Base-by-base conservation (phyloP, 2,113 vertebrate species). In the Piliocolobus tephrosceles region DNA sequence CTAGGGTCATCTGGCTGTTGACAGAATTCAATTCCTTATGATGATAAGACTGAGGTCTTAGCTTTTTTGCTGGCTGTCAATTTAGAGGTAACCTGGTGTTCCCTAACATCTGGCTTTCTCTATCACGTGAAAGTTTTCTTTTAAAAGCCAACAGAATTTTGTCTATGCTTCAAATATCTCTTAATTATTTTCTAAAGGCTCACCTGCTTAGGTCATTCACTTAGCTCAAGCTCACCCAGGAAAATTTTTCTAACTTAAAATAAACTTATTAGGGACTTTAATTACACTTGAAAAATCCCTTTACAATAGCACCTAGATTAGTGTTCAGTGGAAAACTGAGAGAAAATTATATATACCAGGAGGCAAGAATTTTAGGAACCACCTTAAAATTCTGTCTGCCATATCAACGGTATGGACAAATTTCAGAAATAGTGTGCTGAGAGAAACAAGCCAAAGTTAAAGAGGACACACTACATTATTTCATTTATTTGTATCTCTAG, bases 11-110 rank as follows among this genome's bases (percentile, higher is more conserved):
- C 0, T 45, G 17, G 38, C 35, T 55, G 18, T 81, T 76, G 76
- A 58, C 10, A 76, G 43, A 94, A 92, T 70, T 96, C 30, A 70
- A 18, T n/a, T 86, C 32, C 57, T 85, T 35, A 76, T 68, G 22
- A 1, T 50, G 25, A 0, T 68, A 70, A 75, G 5, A n/a, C 47
- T 20, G 32, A 72, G 38, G 18, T 5, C 6, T 14, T 4, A 83
- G 32, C 27, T 92, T 78, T 81, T n/a, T 87, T 78, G 58, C 6
- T 68, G 61, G 14, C 25, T 81, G 16, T 72, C 17, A 50, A 30
- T n/a, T 27, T 17, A 55, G 27, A 64, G 1, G 81, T 25, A 8
- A 32, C 5, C 4, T 76, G 12, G 35, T 12, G 1, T 27, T 82
- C 16, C 12, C 38, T 12, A 20, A 0, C 2, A 12, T 0, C 9